Evolutionary conservation across 37 sponge, comb jelly and placozoan genomes (phyloP), one percentile per base, ranked within the genome.

Genomic region (Beroe ovata): DNA sequence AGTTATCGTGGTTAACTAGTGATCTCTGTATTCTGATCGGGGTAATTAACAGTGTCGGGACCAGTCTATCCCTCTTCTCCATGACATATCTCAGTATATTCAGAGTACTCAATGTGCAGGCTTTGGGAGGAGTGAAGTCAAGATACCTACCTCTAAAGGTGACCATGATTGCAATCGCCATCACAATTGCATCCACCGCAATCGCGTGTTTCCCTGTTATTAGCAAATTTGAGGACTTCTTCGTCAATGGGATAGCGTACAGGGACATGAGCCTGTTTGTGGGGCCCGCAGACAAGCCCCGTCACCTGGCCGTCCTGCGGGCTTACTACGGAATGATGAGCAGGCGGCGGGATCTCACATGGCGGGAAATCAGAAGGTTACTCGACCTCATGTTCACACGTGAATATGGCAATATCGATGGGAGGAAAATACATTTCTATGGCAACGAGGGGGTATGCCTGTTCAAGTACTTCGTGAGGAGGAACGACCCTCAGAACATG

Each of bases 391-490:
- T 62, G 63, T 62, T 26, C 63, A 62, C 63, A 20, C 4, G 4
- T 26, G 63, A 20, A 4, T 62, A 62, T 23, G 63, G 63, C 4
- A 16, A 4, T 23, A 26, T 62, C 28, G 21, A 16, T 20, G 21
- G 63, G 29, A 20, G 23, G 63, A 62, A 62, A 4, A 25, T 62
- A n/a, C 28, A 25, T 16, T 62, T 62, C 63, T 62, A 62, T 16
- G 63, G 63, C 20, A 62, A 62, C 29, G 63, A 62, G 29, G 63
- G 63, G 63, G 63, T 62, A 4, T 62, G 63, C 21, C 29, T 62
- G 4, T 62, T 62, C 63, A 62, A 62, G 29, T 62, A 62, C 63
- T 62, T 62, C 29, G 63, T 62, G 29, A 20, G 23, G 28, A 20
- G 28, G 3, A 25, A 62, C 29, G 63, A 62, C 63, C 63, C 63